Base-by-base conservation (phyloP, 2,888 invertebrate species). In the Eristalis arbustorum region DNA sequence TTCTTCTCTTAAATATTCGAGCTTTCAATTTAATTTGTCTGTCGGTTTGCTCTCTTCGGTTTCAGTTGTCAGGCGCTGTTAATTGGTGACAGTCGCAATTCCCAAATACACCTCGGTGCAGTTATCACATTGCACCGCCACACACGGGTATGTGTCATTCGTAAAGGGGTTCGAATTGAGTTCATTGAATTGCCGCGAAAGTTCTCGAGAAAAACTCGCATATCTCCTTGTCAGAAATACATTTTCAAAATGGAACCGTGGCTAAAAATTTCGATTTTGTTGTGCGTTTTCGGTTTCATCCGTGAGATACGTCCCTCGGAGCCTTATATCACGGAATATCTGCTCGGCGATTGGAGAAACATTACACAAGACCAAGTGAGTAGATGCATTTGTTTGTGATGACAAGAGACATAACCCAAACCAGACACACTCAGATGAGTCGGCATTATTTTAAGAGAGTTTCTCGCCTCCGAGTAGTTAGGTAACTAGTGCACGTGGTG, bases 241-340 rank as follows among this genome's bases (percentile, higher is more conserved):
- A 23, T 59, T 59, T 23, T 13, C 28, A 84, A 68, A 67, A 92
- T 92, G 92, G 90, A 91, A 88, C 90, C 94, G 89, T 97, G 97
- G 97, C 91, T 95, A 34, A 94, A 94, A 91, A 94, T 96, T 72
- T 96, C 96, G 0, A 93, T 96, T 37, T 92, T 97, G 68, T 93
- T 97, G 31, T 96, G 97, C 90, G 93, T 95, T 56, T 97, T 97
- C 91, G 97, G 97, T 10, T 95, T 96, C 89, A 93, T 97, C 49
- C 95, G 97, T 88, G 97, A 98, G 92, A 95, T 97, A 73, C 94
- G 97, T n/a, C 97, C 97, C 0, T 97, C 97, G 0, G 97, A 98
- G 90, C 97, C 97, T 0, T 98, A 96, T 90, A 94, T 98, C 14
- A 96, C 96, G 0, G 96, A 97, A 90, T 97, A 95, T 91, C 93